Conservation (phyloP, 1,140 invertebrate genomes). For the Pseudomyrmex gracilis region DNA sequence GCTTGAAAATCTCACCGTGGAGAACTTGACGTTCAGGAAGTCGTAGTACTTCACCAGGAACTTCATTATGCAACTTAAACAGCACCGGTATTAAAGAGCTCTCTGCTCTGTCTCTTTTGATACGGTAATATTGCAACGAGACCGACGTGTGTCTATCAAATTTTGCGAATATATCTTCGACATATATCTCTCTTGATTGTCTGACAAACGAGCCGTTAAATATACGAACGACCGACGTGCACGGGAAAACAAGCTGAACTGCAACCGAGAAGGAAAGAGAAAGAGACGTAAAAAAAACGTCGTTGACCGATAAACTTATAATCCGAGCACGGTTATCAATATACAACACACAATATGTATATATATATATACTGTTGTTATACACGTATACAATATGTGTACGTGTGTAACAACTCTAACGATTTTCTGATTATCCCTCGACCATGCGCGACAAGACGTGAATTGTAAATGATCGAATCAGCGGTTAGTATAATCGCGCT, state of each 20-base stretch:
- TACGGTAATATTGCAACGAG: background rate
- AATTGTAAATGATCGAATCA: slow-evolving; percentile 62
- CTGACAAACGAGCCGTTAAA: background rate
- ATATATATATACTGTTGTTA: no score
- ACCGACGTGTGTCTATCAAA: slow-evolving; percentile 44
- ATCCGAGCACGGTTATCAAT: slow-evolving; percentile 15
- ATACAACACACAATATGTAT: no score
- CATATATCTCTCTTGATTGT: no score
- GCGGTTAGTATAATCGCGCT: slow-evolving; percentile 16
- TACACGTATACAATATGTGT: no score
- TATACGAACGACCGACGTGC: background rate
- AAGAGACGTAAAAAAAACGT: slow-evolving; percentile 10
- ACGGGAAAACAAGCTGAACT: background rate
- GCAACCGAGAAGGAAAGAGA: background rate
- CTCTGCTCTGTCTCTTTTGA: background rate
- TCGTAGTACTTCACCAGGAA: slow-evolving; percentile 82
- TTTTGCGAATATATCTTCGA: background rate
- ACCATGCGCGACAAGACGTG: slow-evolving; percentile 29
- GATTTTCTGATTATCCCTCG: slow-evolving; percentile 3
- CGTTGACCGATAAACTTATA: slow-evolving; percentile 22
- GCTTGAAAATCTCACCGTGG: slow-evolving; percentile 77
- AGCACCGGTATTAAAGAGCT: background rate
- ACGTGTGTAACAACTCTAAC: no score
- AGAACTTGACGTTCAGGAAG: slow-evolving; percentile 81
- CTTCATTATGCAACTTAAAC: slow-evolving; percentile 76